Base-by-base conservation (phyloP, 2,888 invertebrate genomes). In the Amiota minor region DNA sequence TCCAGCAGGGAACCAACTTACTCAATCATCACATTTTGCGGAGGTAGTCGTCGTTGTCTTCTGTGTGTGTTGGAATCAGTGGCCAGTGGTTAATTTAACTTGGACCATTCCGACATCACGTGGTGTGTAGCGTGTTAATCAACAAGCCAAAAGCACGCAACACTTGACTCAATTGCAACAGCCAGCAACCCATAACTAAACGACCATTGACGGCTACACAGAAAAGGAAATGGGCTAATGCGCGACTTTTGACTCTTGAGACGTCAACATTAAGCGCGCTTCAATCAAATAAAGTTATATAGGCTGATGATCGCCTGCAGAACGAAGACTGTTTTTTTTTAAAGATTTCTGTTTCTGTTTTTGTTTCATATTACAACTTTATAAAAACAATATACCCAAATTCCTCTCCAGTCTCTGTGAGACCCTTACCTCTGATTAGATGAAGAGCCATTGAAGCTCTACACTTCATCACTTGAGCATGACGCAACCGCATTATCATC, bases 91-190 rank as follows among this genome's bases (percentile, higher is more conserved):
- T 35, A 35, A 35, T 35, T 35, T 35, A 35, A 35, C 35, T 35
- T 35, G 62, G 35, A 45, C 35, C 62, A 62, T 18, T 18, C n/a
- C 47, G 61, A 61, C 71, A 81, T 85, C 88, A 86, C 83, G 82
- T 86, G 81, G 86, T 81, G 78, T 73, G 70, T 50, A 80, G 86
- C 82, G 78, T 73, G 71, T 50, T 81, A 81, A 87, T 86, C 86
- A 86, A 87, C 87, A 83, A 80, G 87, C 83, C 85, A 74, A 78
- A 80, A 82, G 82, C 86, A 85, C 84, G 86, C 86, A 85, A 86
- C 77, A 77, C 77, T 78, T 77, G 76, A 76, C 75, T 76, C 59
- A 74, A 72, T 75, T 72, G 70, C 72, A 70, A 72, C 68, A 35
- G 23, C n/a, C n/a, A 23, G 35, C 35, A 35, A 35, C 6, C 35